Evolutionary conservation across 2,888 invertebrate species (phyloP).

Genomic region (Oligia latruncula): DNA sequence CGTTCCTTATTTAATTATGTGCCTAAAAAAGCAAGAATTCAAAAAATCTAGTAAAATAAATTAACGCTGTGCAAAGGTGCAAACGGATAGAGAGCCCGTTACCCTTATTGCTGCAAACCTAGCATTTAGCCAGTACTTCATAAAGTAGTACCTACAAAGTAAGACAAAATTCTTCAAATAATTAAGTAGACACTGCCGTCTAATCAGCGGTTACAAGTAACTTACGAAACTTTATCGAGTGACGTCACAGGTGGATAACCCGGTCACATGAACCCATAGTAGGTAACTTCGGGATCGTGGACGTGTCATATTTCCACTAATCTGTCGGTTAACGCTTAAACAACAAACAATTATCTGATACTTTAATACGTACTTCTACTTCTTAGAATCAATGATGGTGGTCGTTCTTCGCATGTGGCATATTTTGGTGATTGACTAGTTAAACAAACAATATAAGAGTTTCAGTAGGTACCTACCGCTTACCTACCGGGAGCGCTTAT

Average conservation of each 20-base stretch:
- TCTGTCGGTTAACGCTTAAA: conserved; percentile 65
- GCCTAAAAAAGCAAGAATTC: neutral
- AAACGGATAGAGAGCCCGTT: neutral
- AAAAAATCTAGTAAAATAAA: neutral
- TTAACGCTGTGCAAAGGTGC: neutral
- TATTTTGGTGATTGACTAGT: neutral
- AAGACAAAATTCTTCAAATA: conserved; percentile 2
- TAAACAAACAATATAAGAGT: neutral
- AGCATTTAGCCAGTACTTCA: neutral
- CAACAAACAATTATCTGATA: conserved; percentile 46
- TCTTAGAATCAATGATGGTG: conserved; percentile 20
- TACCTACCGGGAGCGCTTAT: too few species aligned
- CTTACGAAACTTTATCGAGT: conserved; percentile 57
- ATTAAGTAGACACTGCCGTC: neutral
- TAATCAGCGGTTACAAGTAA: conserved; percentile 33
- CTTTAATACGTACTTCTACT: conserved; percentile 12
- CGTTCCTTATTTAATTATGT: neutral
- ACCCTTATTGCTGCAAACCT: neutral
- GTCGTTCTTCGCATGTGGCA: neutral
- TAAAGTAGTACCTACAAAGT: neutral
- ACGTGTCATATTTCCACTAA: conserved; percentile 71
- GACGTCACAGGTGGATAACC: conserved; percentile 71
- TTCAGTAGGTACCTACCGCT: neutral
- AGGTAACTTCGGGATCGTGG: conserved; percentile 58
- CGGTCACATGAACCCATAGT: conserved; percentile 76